Conservation (phyloP, 1,140 invertebrate species). For the Delia radicum region DNA sequence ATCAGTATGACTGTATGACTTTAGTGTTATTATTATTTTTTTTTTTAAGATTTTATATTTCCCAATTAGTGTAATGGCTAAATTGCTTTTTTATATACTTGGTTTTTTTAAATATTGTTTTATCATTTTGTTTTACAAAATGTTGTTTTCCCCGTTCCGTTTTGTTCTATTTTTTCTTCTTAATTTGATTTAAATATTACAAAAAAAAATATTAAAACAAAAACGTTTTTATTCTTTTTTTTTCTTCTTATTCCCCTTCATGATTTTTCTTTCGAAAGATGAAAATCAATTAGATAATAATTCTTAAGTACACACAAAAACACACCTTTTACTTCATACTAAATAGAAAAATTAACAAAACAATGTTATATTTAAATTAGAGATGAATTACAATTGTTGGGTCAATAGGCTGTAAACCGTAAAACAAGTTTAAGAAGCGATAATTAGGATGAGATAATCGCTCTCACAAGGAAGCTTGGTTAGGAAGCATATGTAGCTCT, state of each 20-base stretch:
- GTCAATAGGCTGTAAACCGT: no score
- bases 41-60: not conserved
- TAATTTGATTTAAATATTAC: not conserved
- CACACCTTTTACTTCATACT: not conserved
- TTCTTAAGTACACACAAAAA: no score
- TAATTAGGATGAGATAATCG: no score
- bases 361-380: no score
- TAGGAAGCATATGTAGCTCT: no score
- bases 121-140: not conserved
- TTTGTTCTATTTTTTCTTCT: not conserved
- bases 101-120: not conserved
- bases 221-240: not conserved
- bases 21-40: not conserved
- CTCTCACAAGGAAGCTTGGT: no score
- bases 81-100: not conserved
- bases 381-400: no score
- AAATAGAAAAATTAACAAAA: not conserved
- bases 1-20: not conserved
- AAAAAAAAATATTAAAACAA: not conserved
- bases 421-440: no score
- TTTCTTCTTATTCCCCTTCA: not conserved
- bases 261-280: not conserved
- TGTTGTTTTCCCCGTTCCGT: not conserved
- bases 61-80: not conserved
- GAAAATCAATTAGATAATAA: slow-evolving; percentile 1